phyloP scores from a whole-genome alignment of 2,888 invertebrate species.

The Druceiella hillmani region DNA sequence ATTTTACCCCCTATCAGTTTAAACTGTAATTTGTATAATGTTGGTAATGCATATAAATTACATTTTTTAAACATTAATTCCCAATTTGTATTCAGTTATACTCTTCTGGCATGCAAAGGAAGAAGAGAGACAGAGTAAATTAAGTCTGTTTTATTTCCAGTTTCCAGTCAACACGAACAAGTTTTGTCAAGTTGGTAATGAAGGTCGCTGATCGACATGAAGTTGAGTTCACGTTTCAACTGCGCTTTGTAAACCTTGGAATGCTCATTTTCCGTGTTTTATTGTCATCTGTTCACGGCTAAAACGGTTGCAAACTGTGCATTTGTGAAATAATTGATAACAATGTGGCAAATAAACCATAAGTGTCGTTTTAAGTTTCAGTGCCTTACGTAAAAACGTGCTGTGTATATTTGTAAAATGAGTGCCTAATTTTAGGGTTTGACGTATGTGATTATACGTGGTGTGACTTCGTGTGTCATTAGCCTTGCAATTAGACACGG shows the following conservation, averaged over 20 bases:
- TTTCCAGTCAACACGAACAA: too few relatives aligned
- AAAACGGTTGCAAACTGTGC: neutral
- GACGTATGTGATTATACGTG: slow-evolving; percentile 14
- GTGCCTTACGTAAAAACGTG: slow-evolving; percentile 4
- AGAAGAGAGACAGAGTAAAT: too few relatives aligned
- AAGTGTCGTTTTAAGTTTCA: slow-evolving; percentile 5
- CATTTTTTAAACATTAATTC: too few relatives aligned
- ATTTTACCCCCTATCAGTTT: too few relatives aligned
- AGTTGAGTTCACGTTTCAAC: slow-evolving; percentile 18
- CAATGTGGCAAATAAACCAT: neutral
- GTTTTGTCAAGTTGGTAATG: too few relatives aligned
- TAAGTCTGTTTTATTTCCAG: too few relatives aligned
- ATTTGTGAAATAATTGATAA: too few relatives aligned
- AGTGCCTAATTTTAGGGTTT: slow-evolving; percentile 8
- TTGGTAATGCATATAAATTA: too few relatives aligned
- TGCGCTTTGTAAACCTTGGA: slow-evolving; percentile 11
- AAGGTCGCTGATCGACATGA: slow-evolving; percentile 20
- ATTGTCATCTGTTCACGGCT: slow-evolving; percentile 9
- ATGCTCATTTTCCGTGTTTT: slow-evolving; percentile 12
- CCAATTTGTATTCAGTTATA: too few relatives aligned
- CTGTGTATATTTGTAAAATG: slow-evolving; percentile 4
- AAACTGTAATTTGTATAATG: too few relatives aligned
- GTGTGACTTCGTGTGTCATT: slow-evolving; percentile 4
- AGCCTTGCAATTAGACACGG: slow-evolving; percentile 9
- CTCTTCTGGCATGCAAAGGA: too few relatives aligned